Evolutionary conservation across 2,113 vertebrate species (phyloP).

Genomic region (Marmota monax): DNA sequence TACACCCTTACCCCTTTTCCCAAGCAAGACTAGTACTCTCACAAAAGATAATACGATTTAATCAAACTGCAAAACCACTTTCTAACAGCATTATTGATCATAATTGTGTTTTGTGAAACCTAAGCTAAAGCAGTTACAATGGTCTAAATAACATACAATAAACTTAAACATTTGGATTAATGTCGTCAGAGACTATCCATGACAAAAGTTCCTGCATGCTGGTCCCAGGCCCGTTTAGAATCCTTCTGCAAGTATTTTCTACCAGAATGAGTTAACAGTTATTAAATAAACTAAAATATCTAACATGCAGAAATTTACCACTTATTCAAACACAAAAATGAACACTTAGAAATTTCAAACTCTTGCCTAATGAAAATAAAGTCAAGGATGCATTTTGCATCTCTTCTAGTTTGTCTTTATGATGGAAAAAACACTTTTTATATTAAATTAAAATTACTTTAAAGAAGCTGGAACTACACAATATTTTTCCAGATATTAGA

Average conservation of each 20-base stretch:
- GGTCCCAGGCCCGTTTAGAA: background rate
- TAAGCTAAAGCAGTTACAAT: background rate
- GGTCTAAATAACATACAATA: background rate
- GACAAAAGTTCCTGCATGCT: background rate
- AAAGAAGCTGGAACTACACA: background rate
- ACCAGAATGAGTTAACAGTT: background rate
- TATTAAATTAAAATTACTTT: conserved; percentile 7
- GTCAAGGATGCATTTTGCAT: background rate
- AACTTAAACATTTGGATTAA: background rate
- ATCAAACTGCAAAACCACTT: background rate
- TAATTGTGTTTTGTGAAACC: background rate
- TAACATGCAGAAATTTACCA: background rate
- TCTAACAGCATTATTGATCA: background rate
- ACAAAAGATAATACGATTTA: background rate
- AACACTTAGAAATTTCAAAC: background rate
- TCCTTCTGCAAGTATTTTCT: background rate
- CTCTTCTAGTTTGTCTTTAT: conserved; percentile 5
- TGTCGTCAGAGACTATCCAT: background rate
- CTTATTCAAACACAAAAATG: background rate
- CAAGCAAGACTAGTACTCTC: background rate
- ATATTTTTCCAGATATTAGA: background rate
- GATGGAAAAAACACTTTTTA: background rate
- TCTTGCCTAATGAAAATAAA: conserved; percentile 28
- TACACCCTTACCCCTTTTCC: background rate
- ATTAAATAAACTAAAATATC: background rate